A percentile compares a stretch with the other conserved stretches of the same genome.
Conservation (phyloP, 1,140 invertebrate genomes). For the Pantala flavescens region DNA sequence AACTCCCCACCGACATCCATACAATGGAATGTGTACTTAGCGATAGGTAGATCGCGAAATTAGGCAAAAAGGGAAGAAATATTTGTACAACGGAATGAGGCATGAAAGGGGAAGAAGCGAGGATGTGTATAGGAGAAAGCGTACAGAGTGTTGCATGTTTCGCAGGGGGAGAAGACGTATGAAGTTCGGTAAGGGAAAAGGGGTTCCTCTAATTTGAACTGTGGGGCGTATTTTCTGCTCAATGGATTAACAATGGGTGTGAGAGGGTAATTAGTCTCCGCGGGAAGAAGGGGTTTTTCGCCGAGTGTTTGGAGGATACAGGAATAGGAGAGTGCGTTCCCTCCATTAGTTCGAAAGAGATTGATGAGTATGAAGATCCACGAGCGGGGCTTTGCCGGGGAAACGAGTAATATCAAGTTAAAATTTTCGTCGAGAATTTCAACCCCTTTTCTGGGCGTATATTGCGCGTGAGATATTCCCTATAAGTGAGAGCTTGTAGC, state of each 20-base stretch:
- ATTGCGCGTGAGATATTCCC: too few species aligned
- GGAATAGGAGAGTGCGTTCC: background rate
- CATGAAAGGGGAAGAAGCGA: background rate
- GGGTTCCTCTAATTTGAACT: background rate
- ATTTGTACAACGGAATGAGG: background rate
- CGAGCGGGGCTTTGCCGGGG: background rate
- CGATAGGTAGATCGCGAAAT: background rate
- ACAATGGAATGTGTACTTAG: too few species aligned
- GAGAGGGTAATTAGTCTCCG: conserved; percentile 4
- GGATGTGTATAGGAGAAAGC: background rate
- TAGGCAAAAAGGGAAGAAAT: background rate
- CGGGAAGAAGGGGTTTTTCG: background rate
- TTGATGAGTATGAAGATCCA: background rate
- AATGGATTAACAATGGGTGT: conserved; percentile 9
- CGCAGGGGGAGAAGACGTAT: background rate
- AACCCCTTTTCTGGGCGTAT: too few species aligned
- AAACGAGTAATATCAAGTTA: background rate
- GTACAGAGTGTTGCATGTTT: background rate
- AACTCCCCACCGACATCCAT: too few species aligned
- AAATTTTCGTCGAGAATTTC: background rate
- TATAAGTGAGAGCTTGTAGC: too few species aligned
- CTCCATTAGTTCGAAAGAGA: conserved; percentile 6
- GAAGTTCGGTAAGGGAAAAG: background rate
- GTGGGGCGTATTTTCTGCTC: conserved; percentile 7
- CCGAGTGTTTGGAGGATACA: background rate